A percentile compares a stretch with the other conserved stretches of the same genome.
Evolutionary conservation across 2,113 vertebrate genomes (phyloP).

Genomic region (Cynopterus brachyotis): DNA sequence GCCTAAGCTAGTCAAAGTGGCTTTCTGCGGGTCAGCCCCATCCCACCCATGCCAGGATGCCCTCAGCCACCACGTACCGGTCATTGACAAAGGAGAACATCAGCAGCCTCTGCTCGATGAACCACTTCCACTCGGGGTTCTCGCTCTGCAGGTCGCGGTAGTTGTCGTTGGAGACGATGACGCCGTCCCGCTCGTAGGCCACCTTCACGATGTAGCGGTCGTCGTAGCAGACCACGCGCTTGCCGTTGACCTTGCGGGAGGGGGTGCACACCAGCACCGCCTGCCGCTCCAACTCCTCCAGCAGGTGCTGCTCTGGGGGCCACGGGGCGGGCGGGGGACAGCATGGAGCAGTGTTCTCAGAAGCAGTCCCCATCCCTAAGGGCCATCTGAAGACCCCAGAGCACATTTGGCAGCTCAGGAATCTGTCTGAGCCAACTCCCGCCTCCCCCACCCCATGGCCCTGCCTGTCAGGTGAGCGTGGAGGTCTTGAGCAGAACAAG

Average conservation of each 20-base stretch:
- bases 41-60: rapidly evolving
- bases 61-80: conserved; percentile 81
- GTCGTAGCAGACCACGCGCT: conserved; percentile 92
- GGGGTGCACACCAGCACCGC: conserved; percentile 92
- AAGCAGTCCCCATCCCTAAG: rapidly evolving
- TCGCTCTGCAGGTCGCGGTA: conserved; percentile 93
- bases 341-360: not conserved
- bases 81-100: conserved; percentile 96
- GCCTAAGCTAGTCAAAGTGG: rapidly evolving
- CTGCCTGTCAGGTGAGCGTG: no score
- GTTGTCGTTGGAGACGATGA: conserved; percentile 96
- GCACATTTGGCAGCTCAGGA: not conserved
- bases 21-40: not conserved
- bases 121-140: conserved; percentile 93
- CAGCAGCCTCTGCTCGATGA: conserved; percentile 93
- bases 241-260: conserved; percentile 91
- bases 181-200: conserved; percentile 88
- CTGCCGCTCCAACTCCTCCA: conserved; percentile 89
- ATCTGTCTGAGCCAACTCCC: not conserved
- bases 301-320: conserved; percentile 88
- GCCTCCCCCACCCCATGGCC: rapidly evolving
- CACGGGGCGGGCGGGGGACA: not conserved
- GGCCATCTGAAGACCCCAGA: rapidly evolving
- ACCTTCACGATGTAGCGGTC: conserved; percentile 94
- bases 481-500: not conserved